Percentiles rank a stretch among this genome's conserved stretches.
phyloP scores from a whole-genome alignment of 2,113 vertebrate species.

The Pitta sordida region DNA sequence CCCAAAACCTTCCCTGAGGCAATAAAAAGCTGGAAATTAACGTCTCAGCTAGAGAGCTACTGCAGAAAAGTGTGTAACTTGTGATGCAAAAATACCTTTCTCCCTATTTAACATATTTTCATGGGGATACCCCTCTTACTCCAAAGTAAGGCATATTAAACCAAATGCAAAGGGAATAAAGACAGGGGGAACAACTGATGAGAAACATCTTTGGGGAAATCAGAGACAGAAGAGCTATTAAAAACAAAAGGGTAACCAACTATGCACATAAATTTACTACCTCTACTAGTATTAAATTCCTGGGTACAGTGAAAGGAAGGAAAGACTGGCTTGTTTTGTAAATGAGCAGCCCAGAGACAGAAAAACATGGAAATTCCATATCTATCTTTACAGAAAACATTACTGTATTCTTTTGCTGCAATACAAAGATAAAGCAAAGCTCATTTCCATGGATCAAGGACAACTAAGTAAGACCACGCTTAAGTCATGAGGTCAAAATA shows the following conservation, averaged over 20 bases:
- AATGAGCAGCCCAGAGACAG: neutral
- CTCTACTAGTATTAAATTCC: neutral
- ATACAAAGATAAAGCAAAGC: conserved; percentile 37
- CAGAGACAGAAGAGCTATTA: neutral
- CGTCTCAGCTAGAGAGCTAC: neutral
- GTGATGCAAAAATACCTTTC: neutral
- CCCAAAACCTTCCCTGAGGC: neutral
- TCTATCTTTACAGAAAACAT: neutral
- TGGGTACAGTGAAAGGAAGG: neutral
- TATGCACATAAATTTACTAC: neutral
- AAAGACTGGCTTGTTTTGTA: neutral
- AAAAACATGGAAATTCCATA: neutral
- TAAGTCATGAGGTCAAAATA: conserved; percentile 64
- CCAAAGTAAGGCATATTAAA: neutral
- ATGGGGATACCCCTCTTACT: neutral
- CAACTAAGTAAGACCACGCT: conserved; percentile 32
- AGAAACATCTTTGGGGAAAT: conserved; percentile 8
- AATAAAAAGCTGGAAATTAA: neutral
- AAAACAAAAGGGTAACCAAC: neutral
- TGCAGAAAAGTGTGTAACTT: neutral
- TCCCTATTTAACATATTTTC: neutral
- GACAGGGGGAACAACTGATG: neutral
- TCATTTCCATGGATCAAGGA: conserved; percentile 37
- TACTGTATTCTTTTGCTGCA: neutral
- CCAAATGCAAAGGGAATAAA: neutral